phyloP scores from a whole-genome alignment of 1,140 invertebrate species.

The Planococcus citri region DNA sequence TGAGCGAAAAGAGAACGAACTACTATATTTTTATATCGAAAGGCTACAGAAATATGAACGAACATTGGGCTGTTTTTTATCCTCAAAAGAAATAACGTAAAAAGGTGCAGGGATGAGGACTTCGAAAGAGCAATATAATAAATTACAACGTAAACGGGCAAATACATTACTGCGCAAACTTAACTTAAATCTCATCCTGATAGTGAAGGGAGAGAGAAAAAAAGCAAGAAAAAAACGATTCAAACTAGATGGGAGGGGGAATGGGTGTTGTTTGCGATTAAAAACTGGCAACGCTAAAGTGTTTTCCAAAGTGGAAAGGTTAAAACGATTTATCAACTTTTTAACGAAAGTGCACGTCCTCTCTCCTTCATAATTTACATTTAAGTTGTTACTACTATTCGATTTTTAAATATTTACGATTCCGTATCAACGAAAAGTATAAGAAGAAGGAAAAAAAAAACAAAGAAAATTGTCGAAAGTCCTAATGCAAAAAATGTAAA shows the following conservation, averaged over 20 bases:
- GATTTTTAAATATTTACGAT: conserved; percentile 1
- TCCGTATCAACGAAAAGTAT: no score
- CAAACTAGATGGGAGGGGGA: conserved; percentile 21
- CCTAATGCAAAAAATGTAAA: no score
- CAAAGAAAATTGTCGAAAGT: no score
- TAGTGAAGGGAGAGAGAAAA: conserved; percentile 11
- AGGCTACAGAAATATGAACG: background rate
- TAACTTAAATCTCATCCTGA: conserved; percentile 13
- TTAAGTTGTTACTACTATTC: conserved; percentile 2
- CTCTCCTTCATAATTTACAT: background rate
- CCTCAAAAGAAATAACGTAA: background rate
- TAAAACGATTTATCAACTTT: conserved; percentile 17
- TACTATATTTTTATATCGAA: conserved; percentile 2
- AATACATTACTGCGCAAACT: conserved; percentile 12
- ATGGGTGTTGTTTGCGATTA: conserved; percentile 16
- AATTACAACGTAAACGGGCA: conserved; percentile 12
- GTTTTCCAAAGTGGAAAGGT: conserved; percentile 12
- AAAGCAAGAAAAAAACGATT: conserved; percentile 14
- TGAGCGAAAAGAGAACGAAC: background rate
- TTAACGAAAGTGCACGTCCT: conserved; percentile 16
- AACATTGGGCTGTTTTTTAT: background rate
- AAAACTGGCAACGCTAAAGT: conserved; percentile 16
- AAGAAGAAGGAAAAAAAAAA: no score
- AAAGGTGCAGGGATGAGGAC: background rate
- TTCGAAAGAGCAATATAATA: conserved; percentile 15